Evolutionary conservation across 2,797 vertebrate species (phyloP).

Genomic region (Poeciliopsis infans): DNA sequence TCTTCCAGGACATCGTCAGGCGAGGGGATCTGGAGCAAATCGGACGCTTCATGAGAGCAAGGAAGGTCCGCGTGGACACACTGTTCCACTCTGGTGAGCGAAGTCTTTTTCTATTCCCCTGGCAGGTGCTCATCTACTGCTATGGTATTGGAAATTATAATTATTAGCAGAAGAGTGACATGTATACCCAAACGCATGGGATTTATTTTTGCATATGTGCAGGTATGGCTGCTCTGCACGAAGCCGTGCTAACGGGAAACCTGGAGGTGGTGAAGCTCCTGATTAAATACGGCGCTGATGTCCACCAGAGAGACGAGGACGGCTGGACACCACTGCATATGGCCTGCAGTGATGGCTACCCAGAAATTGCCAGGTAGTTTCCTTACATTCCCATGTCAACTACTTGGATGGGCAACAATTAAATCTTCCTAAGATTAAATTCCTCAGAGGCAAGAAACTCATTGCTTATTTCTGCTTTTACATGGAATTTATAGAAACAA

Average conservation of each 20-base stretch:
- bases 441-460: neutral
- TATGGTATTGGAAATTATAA: neutral
- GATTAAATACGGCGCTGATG: constrained; percentile 89
- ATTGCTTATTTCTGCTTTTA: neutral
- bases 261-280: constrained; percentile 93
- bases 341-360: constrained; percentile 91
- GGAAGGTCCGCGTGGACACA: constrained; percentile 91
- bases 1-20: constrained; percentile 93
- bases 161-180: neutral
- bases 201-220: constrained; percentile 32
- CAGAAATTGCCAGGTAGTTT: constrained; percentile 89
- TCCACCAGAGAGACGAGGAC: constrained; percentile 91
- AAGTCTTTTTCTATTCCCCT: neutral
- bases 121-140: neutral
- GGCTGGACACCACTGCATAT: constrained; percentile 96
- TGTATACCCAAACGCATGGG: neutral
- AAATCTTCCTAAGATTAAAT: neutral
- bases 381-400: neutral
- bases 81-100: constrained; percentile 91
- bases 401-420: neutral
- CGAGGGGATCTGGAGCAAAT: constrained; percentile 94
- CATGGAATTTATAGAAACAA: neutral
- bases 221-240: constrained; percentile 96
- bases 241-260: constrained; percentile 92
- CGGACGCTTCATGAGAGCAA: constrained; percentile 91